Conservation (phyloP, 2,113 vertebrate genomes). For the Centropristis striata region DNA sequence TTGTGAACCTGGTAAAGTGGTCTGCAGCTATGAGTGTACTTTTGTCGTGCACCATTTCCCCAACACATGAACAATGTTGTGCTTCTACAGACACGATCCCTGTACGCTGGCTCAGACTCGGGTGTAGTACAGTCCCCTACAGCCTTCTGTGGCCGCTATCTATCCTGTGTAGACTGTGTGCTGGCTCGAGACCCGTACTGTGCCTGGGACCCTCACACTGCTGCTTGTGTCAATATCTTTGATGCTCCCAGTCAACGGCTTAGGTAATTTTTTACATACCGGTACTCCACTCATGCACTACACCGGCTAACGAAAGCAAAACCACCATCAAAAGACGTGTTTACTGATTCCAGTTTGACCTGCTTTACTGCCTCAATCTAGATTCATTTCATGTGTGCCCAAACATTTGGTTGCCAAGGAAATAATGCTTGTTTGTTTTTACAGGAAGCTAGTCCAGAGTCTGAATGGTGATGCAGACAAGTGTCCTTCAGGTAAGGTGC, state of each 20-base stretch:
- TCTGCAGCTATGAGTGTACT: not conserved
- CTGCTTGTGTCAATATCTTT: conserved; percentile 85
- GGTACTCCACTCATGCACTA: not conserved
- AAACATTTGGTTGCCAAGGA: conserved; percentile 7
- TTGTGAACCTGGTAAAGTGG: not conserved
- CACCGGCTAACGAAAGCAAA: not conserved
- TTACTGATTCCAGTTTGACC: conserved; percentile 31
- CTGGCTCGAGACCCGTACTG: conserved; percentile 96
- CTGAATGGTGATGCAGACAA: conserved; percentile 89
- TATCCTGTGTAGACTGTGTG: conserved; percentile 91
- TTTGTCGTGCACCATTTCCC: not conserved
- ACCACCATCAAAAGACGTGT: not conserved
- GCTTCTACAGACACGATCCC: conserved; percentile 85
- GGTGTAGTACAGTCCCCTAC: conserved; percentile 93
- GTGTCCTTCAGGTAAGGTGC: conserved; percentile 86
- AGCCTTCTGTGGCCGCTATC: conserved; percentile 91
- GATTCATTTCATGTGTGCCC: not conserved
- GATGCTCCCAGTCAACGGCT: conserved; percentile 46
- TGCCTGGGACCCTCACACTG: conserved; percentile 87
- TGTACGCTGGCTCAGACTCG: conserved; percentile 93
- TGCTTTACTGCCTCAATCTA: conserved; percentile 19
- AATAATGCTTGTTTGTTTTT: conserved; percentile 60
- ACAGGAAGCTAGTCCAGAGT: conserved; percentile 90
- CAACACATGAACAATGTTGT: not conserved
- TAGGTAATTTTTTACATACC: conserved; percentile 57